Evolutionary conservation across 2,888 invertebrate genomes (phyloP).

Genomic region (Galerucella nymphaeae): DNA sequence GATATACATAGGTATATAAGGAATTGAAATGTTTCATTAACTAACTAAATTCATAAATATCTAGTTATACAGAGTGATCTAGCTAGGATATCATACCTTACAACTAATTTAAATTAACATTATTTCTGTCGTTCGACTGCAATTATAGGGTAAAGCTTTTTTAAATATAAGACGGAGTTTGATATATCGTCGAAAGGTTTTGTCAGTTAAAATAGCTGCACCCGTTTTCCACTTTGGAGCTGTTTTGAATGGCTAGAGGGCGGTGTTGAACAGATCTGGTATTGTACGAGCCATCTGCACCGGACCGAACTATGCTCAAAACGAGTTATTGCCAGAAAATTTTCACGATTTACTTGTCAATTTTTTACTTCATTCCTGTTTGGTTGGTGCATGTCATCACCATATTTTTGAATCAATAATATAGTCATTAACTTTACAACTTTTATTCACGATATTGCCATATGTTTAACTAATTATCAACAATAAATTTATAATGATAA

Average conservation of each 20-base stretch:
- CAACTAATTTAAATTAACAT: conserved; percentile 48
- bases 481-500: too few species aligned
- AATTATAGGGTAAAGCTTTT: conserved; percentile 52
- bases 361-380: conserved; percentile 27
- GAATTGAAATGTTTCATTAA: too few species aligned
- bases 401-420: conserved; percentile 6
- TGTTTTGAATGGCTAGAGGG: conserved; percentile 64
- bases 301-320: conserved; percentile 54
- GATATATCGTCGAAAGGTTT: conserved; percentile 64
- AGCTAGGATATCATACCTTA: background rate
- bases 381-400: conserved; percentile 2
- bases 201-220: conserved; percentile 63
- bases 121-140: conserved; percentile 53
- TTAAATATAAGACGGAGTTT: conserved; percentile 62
- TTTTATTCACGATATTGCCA: too few species aligned
- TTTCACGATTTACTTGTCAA: conserved; percentile 39
- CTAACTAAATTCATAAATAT: too few species aligned
- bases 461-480: too few species aligned
- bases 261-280: conserved; percentile 61
- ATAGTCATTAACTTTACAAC: too few species aligned
- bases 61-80: too few species aligned
- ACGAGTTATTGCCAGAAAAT: conserved; percentile 50
- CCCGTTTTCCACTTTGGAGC: conserved; percentile 60
- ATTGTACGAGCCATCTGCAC: conserved; percentile 63
- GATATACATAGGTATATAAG: background rate